Evolutionary conservation across 2,888 invertebrate species (phyloP).

Genomic region (Eucera pruinosa): DNA sequence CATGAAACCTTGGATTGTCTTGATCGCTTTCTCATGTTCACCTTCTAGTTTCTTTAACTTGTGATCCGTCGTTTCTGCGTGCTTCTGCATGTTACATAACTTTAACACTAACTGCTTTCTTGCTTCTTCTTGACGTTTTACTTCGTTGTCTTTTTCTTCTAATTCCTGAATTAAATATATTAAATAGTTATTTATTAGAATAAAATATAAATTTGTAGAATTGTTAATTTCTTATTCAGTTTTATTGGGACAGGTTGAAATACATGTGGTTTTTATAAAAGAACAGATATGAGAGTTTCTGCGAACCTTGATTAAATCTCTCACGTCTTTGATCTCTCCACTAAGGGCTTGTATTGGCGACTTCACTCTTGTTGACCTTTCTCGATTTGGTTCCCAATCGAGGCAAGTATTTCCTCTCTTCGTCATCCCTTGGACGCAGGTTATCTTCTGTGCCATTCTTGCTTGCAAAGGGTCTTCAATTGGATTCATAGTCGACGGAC

Average conservation of each 20-base stretch:
- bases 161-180: constrained; percentile 73
- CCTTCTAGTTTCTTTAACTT: constrained; percentile 85
- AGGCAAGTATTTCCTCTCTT: constrained; percentile 69
- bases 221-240: neutral
- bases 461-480: constrained; percentile 69
- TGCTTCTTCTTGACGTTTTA: constrained; percentile 78
- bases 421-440: constrained; percentile 64
- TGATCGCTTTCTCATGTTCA: constrained; percentile 86
- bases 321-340: constrained; percentile 63
- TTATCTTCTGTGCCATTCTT: constrained; percentile 68
- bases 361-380: constrained; percentile 61
- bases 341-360: constrained; percentile 43
- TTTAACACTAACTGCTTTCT: constrained; percentile 79
- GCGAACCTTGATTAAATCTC: constrained; percentile 75
- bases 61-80: constrained; percentile 71
- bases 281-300: neutral
- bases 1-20: constrained; percentile 87
- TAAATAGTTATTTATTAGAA: neutral
- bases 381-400: constrained; percentile 75
- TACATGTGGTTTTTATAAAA: neutral
- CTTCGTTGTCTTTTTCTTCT: constrained; percentile 76
- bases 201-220: neutral
- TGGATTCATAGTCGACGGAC: constrained; percentile 73
- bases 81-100: constrained; percentile 76
- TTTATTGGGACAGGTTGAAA: neutral